Evolutionary conservation across 2,888 invertebrate genomes (phyloP).

Genomic region (Lasioglossum malachurum): DNA sequence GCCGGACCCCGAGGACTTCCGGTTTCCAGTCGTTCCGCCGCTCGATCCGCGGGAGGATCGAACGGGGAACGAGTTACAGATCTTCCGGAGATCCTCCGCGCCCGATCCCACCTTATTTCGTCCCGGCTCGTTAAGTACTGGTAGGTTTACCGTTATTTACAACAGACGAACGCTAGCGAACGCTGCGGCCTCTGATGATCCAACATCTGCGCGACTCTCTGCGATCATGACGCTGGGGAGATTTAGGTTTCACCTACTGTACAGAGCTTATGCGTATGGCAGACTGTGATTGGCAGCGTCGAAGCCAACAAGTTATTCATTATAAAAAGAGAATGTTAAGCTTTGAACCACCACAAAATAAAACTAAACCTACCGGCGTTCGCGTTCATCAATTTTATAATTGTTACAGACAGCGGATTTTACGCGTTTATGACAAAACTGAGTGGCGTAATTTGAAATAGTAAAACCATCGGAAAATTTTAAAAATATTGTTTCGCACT

Average conservation of each 20-base stretch:
- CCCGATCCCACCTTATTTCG: constrained; percentile 14
- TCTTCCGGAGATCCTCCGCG: background rate
- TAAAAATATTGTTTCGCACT: too few relatives aligned
- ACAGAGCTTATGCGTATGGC: background rate
- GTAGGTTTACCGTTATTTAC: constrained; percentile 54
- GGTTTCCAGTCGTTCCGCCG: constrained; percentile 25
- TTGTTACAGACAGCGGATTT: too few relatives aligned
- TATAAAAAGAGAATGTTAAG: background rate
- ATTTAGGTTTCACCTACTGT: background rate
- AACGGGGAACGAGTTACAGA: constrained; percentile 34
- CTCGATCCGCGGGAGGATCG: constrained; percentile 30
- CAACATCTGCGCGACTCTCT: background rate
- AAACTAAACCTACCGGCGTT: background rate
- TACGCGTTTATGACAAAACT: too few relatives aligned
- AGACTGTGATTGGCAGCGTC: background rate
- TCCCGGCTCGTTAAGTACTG: constrained; percentile 53
- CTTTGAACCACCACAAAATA: background rate
- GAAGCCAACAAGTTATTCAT: background rate
- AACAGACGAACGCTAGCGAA: constrained; percentile 45
- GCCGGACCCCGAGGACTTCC: background rate
- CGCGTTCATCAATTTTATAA: too few relatives aligned
- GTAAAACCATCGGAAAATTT: too few relatives aligned
- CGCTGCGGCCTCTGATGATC: background rate
- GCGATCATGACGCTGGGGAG: background rate
- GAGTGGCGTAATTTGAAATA: too few relatives aligned